Evolutionary conservation across 23 tunicate species (phyloP).

Genomic region (Oikopleura vanhoeffeni): DNA sequence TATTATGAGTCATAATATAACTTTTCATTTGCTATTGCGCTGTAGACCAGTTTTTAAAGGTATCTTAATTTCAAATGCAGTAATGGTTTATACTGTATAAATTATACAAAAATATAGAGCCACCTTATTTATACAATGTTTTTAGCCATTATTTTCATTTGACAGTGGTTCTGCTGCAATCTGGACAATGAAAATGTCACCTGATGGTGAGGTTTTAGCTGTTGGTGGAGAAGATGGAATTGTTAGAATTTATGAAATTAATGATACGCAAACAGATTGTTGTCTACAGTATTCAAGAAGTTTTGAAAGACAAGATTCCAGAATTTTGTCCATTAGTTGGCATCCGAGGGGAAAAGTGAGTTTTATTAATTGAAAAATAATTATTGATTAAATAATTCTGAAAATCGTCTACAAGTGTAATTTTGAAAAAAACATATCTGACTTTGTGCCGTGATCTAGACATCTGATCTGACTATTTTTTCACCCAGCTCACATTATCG

Average conservation of each 20-base stretch:
- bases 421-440: background rate
- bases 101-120: no score
- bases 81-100: no score
- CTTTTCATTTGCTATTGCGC: no score
- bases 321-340: background rate
- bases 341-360: background rate
- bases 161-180: background rate
- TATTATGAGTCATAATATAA: no score
- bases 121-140: no score
- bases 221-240: slow-evolving; percentile 15
- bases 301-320: background rate
- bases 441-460: background rate
- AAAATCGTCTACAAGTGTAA: no score
- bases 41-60: no score
- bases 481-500: background rate
- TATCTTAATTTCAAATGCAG: no score
- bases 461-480: background rate
- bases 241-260: background rate
- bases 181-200: background rate
- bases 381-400: no score
- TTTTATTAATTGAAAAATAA: no score
- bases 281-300: background rate
- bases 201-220: background rate
- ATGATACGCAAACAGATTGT: background rate
- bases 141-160: background rate